A percentile compares a stretch with the other conserved stretches of the same genome.
Evolutionary conservation across 2,113 vertebrate genomes (phyloP).

Genomic region (Zeus faber): DNA sequence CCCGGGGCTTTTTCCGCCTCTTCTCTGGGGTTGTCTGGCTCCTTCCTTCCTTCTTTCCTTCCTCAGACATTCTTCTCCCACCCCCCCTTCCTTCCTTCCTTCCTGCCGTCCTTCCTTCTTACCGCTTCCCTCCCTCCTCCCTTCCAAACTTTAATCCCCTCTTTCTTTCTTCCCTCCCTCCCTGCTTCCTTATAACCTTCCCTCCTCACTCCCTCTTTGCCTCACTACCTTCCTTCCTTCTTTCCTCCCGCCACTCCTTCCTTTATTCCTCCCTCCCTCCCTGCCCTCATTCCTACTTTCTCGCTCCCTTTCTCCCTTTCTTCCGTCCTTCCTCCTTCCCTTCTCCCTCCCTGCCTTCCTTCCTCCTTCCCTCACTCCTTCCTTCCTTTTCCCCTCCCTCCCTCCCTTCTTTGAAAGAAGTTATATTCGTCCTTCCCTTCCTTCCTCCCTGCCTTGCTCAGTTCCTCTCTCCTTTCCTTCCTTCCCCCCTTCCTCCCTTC

Average conservation of each 20-base stretch:
- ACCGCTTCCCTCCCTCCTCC: too few relatives aligned
- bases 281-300: neutral
- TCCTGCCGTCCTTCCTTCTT: too few relatives aligned
- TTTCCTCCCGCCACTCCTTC: too few relatives aligned
- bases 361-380: conserved; percentile 21
- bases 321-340: neutral
- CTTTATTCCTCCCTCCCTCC: neutral
- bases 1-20: neutral
- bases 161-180: too few relatives aligned
- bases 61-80: neutral
- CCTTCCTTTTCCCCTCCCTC: conserved; percentile 33
- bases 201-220: neutral
- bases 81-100: neutral
- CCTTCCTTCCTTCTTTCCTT: conserved; percentile 32
- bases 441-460: too few relatives aligned
- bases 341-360: conserved; percentile 9
- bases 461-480: conserved; percentile 11
- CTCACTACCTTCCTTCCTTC: neutral
- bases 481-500: conserved; percentile 23
- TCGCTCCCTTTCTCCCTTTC: neutral
- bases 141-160: too few relatives aligned
- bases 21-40: neutral
- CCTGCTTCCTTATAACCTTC: neutral
- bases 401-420: too few relatives aligned
- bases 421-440: conserved; percentile 2